A percentile compares a stretch with the other conserved stretches of the same genome.
These are phyloP conservation scores for Craseonycteris thonglongyai DNA, from an alignment of 2,113 vertebrate species.

Conservation along the genomic window DNA sequence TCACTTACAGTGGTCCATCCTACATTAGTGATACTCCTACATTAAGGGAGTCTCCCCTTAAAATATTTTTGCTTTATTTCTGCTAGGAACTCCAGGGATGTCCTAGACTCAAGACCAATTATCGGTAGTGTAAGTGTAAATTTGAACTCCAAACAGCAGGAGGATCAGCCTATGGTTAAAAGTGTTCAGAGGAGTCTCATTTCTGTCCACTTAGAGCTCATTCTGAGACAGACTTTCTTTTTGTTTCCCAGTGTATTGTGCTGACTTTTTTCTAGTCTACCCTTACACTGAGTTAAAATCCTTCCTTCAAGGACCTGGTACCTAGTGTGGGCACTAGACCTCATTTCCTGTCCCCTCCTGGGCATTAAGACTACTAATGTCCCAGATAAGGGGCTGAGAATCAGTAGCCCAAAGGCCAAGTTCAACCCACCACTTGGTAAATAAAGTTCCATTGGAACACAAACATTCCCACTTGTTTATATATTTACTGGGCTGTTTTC, in stretches of 20 bases:
- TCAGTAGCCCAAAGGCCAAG: background rate
- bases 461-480: background rate
- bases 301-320: background rate
- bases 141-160: background rate
- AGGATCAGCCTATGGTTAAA: background rate
- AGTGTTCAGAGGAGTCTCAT: background rate
- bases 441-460: background rate
- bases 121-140: background rate
- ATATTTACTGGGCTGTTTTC: background rate
- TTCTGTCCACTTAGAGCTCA: background rate
- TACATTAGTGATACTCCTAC: no score
- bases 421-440: background rate
- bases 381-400: background rate
- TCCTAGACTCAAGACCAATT: background rate
- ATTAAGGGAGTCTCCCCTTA: background rate
- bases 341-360: background rate
- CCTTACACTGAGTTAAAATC: background rate
- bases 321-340: background rate
- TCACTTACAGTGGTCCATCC: background rate
- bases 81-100: background rate
- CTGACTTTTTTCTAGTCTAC: background rate
- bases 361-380: background rate
- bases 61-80: background rate
- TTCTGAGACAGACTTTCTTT: background rate
- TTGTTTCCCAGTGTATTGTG: background rate